Evolutionary conservation across 2,113 vertebrate genomes (phyloP).

Genomic region (Cyanocitta stelleri): DNA sequence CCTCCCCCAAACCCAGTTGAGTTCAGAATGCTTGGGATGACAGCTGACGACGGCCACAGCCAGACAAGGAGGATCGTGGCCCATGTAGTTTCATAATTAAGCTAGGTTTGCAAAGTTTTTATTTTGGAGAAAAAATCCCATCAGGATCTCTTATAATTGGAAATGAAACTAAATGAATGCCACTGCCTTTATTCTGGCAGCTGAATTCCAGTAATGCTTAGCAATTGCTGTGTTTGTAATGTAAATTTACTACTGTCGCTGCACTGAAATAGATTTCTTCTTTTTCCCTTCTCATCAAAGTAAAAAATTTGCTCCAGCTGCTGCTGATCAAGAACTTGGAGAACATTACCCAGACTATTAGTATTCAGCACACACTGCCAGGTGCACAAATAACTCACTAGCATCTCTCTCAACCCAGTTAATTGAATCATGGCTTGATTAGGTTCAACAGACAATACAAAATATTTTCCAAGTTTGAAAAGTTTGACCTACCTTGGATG

Average conservation of each 20-base stretch:
- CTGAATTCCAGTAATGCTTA: constrained; percentile 8
- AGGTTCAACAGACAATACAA: background rate
- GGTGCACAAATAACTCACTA: constrained; percentile 7
- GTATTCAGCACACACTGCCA: background rate
- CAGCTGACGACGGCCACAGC: rapidly evolving
- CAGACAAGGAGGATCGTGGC: background rate
- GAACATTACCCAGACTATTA: background rate
- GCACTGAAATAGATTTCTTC: constrained; percentile 27
- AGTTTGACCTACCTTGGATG: background rate
- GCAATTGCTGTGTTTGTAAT: background rate
- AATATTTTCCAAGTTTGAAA: background rate
- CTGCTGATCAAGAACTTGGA: constrained; percentile 24
- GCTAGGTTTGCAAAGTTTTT: background rate
- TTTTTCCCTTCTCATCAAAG: constrained; percentile 22
- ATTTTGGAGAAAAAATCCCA: background rate
- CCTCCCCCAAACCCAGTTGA: background rate
- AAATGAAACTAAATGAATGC: constrained; percentile 14
- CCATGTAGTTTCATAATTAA: constrained; percentile 1
- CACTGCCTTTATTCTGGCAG: constrained; percentile 20
- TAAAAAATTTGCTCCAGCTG: constrained; percentile 46
- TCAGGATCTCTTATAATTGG: background rate
- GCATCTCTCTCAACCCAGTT: background rate
- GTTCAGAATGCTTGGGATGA: background rate
- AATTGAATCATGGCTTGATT: constrained; percentile 20
- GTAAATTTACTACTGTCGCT: constrained; percentile 19